Evolutionary conservation across 2,113 vertebrate genomes (phyloP).

Genomic region (Dolichotis patagonum): DNA sequence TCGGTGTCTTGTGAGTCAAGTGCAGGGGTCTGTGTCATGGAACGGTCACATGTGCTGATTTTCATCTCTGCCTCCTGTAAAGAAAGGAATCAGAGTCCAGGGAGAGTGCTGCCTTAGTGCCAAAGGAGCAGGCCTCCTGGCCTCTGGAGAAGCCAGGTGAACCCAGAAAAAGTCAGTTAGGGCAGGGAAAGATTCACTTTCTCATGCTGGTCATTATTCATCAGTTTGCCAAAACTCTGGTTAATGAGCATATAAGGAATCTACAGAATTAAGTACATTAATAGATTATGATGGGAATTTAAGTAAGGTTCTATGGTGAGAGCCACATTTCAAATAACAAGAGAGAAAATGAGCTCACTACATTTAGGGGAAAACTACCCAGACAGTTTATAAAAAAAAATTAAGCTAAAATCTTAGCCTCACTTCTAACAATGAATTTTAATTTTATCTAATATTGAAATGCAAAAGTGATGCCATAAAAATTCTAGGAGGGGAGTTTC

Average conservation of each 20-base stretch:
- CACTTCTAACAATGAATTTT: not conserved
- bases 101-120: not conserved
- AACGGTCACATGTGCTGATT: slow-evolving; percentile 62
- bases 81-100: slow-evolving; percentile 38
- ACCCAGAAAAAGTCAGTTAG: not conserved
- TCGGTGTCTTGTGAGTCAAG: slow-evolving; percentile 41
- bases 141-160: not conserved
- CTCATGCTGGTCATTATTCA: not conserved
- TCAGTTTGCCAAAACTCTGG: not conserved
- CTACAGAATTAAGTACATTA: not conserved
- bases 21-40: slow-evolving; percentile 1
- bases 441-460: slow-evolving; percentile 1
- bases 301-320: slow-evolving; percentile 10
- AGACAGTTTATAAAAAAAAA: slow-evolving; percentile 35
- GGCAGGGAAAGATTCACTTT: not conserved
- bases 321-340: not conserved
- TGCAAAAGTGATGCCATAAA: not conserved
- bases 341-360: not conserved
- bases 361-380: not conserved
- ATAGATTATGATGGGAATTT: not conserved
- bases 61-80: slow-evolving; percentile 74
- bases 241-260: not conserved
- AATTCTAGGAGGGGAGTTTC: not conserved
- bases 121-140: accelerated
- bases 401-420: not conserved